phyloP scores from a whole-genome alignment of 2,797 vertebrate species.

The Tachyglossus aculeatus region DNA sequence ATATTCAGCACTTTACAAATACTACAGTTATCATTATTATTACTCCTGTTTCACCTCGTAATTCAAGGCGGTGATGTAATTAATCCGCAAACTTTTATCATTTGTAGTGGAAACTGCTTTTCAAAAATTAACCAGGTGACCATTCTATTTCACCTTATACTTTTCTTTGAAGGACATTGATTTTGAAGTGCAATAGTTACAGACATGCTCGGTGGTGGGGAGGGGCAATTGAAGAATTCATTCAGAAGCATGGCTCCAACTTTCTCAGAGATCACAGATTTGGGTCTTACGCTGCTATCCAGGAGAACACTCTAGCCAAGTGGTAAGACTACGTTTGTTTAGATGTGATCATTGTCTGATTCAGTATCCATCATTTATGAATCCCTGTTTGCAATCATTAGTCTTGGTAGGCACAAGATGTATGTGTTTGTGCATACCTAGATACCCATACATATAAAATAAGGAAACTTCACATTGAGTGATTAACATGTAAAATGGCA shows the following conservation, averaged over 20 bases:
- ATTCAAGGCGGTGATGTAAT: background rate
- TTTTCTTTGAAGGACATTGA: conserved; percentile 80
- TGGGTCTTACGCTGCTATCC: conserved; percentile 86
- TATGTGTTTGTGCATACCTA: no score
- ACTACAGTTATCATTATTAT: no score
- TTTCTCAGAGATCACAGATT: conserved; percentile 92
- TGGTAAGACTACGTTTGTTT: conserved; percentile 76
- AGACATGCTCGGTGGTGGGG: conserved; percentile 96
- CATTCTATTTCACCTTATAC: fast-evolving
- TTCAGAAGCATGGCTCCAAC: conserved; percentile 82
- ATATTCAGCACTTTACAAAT: no score
- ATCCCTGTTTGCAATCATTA: no score
- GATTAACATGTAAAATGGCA: no score
- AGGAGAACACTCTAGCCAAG: conserved; percentile 85
- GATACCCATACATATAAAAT: no score
- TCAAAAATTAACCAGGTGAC: background rate
- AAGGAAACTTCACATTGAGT: no score
- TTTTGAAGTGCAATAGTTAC: conserved; percentile 94
- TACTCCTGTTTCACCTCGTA: no score
- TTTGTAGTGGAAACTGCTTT: background rate
- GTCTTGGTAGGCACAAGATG: no score
- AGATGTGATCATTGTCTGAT: fast-evolving
- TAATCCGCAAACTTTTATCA: background rate
- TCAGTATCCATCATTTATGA: fast-evolving
- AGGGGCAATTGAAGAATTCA: conserved; percentile 88